Evolutionary conservation across 2,888 invertebrate species (phyloP).

Genomic region (Megalurothrips usitatus): DNA sequence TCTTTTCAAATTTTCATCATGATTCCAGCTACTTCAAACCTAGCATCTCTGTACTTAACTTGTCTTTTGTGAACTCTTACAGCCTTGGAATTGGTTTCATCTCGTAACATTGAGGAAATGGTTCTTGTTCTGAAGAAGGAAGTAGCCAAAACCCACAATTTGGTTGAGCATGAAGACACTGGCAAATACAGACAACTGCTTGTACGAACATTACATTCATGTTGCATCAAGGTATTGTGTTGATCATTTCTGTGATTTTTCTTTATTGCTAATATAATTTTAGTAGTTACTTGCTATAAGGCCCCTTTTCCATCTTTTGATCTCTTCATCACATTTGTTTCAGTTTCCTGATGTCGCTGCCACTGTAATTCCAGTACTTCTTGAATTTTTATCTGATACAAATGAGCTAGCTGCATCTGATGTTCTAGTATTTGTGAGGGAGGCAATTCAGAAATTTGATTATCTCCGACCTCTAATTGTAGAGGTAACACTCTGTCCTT

Average conservation of each 20-base stretch:
- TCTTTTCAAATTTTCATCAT: not conserved
- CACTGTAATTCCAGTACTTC: conserved; percentile 87
- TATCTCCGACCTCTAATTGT: conserved; percentile 75
- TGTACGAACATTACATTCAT: conserved; percentile 89
- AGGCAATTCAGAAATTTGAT: conserved; percentile 92
- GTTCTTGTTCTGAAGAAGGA: conserved; percentile 89
- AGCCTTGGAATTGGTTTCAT: conserved; percentile 81
- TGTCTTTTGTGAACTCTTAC: conserved; percentile 38
- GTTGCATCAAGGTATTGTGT: conserved; percentile 69
- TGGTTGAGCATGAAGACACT: conserved; percentile 87
- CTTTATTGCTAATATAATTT: not conserved
- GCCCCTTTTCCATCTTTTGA: not conserved
- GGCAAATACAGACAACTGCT: conserved; percentile 92
- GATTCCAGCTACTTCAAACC: not conserved
- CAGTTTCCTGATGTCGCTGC: conserved; percentile 90
- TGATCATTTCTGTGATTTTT: not conserved
- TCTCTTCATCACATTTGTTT: conserved; percentile 29
- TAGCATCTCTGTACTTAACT: conserved; percentile 3
- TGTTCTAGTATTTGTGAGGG: conserved; percentile 89
- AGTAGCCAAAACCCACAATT: conserved; percentile 81
- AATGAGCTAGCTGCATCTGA: conserved; percentile 88
- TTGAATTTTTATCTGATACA: conserved; percentile 87
- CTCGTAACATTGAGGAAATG: conserved; percentile 93
- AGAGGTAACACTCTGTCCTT: conserved; percentile 51
- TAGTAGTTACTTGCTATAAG: no score